Evolutionary conservation across 2,797 vertebrate genomes (phyloP), one percentile per base, ranked within the genome.

Genomic region (Phalanger gymnotis): DNA sequence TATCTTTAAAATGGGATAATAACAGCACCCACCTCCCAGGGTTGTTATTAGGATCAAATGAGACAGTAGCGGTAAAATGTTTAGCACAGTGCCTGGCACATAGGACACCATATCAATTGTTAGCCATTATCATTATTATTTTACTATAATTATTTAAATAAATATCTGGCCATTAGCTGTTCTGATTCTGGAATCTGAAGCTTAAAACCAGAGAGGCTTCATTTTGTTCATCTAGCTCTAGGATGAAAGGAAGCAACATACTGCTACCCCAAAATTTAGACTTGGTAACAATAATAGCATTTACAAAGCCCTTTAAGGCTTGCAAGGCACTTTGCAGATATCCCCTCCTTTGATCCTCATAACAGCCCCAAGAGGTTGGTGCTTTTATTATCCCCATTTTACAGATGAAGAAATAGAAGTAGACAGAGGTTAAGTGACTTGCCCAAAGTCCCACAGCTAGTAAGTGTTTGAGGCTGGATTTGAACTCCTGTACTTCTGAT

Each of bases 161-260:
- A 73, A 40, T 73, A 40, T 40, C n/a, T 73, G 66, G 31, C n/a
- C 58, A 51, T 5, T 87, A 58, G 66, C 53, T 53, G 19, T 81
- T 97, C 92, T 94, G 66, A 57, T 89, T 40, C 51, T 97, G 40
- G 47, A 53, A 87, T 54, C 93, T 40, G 34, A 54, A 66, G 81
- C 57, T 92, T 52, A 89, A 53, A 96, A 91, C 61, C 56, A 56
- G 92, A 93, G 31, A 55, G 19, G 91, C 52, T 30, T 52, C 52
- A 4, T 34, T 55, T 56, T 58, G 57, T 5, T 53, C 53, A 96
- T 52, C 53, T 6, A 73, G n/a, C 55, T 0, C 30, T 28, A 90
- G 13, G 52, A 61, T 47, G 34, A 34, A 51, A 47, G 9, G 22
- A 81, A 87, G 40, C 40, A 47, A 47, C 27, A 87, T 47, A 27